phyloP scores from a whole-genome alignment of 2,113 vertebrate species.

The Mionectes macconnelli region DNA sequence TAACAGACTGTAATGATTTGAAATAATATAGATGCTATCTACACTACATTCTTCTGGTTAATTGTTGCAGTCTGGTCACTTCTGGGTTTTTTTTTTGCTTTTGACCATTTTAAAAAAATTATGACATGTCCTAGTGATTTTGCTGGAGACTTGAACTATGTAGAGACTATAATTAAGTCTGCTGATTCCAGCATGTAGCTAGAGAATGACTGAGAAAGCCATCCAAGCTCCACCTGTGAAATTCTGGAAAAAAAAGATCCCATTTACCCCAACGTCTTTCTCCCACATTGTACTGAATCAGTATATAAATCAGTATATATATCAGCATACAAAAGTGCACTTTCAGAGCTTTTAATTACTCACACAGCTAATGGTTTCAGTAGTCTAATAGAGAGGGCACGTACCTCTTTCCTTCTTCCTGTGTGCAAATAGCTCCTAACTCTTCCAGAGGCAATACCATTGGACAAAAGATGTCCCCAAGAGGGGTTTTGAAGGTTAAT shows the following conservation, averaged over 20 bases:
- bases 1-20: neutral
- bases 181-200: neutral
- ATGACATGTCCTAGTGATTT: neutral
- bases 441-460: neutral
- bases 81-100: neutral
- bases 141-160: neutral
- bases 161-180: neutral
- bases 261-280: neutral
- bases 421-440: neutral
- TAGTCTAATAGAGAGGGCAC: neutral
- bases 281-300: neutral
- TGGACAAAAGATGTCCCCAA: neutral
- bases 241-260: neutral
- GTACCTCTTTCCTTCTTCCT: neutral
- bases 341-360: constrained; percentile 19
- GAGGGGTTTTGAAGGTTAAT: constrained; percentile 36
- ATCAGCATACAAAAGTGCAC: too few relatives aligned
- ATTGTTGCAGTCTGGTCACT: neutral
- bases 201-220: neutral
- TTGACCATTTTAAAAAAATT: neutral
- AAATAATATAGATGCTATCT: neutral
- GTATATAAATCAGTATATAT: too few relatives aligned
- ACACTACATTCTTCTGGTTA: neutral
- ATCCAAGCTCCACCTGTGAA: neutral
- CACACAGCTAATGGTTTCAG: neutral